Evolutionary conservation across 1,140 invertebrate genomes (phyloP).

Genomic region (Adoxophyes honmai): DNA sequence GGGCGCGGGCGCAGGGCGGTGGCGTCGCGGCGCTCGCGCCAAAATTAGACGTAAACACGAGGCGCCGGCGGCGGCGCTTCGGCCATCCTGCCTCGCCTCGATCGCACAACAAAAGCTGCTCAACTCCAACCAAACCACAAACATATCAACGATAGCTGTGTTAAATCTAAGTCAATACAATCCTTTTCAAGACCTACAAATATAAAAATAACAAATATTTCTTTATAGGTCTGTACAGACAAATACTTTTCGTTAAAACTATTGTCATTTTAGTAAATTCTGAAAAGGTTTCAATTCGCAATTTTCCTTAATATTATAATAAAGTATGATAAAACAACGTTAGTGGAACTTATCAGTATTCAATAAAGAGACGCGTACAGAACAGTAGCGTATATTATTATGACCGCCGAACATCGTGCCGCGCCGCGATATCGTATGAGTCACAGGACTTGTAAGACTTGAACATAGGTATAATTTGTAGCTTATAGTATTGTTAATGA

Average conservation of each 20-base stretch:
- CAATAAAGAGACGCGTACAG: slow-evolving; percentile 36
- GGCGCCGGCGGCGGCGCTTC: slow-evolving; percentile 49
- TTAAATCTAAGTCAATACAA: no score
- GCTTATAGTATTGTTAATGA: no score
- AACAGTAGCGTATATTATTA: slow-evolving; percentile 25
- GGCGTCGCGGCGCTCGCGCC: slow-evolving; percentile 67
- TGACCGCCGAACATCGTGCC: slow-evolving; percentile 28
- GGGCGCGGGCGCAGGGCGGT: slow-evolving; percentile 40
- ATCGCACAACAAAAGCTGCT: slow-evolving; percentile 23
- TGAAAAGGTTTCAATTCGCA: no score
- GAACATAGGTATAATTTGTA: slow-evolving; percentile 2
- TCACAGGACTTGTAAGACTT: slow-evolving; percentile 30
- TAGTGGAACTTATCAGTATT: slow-evolving; percentile 45
- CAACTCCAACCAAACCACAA: no score
- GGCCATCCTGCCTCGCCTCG: slow-evolving; percentile 17
- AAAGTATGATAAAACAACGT: neutral
- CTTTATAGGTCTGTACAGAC: no score
- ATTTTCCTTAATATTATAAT: no score
- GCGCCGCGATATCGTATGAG: slow-evolving; percentile 45
- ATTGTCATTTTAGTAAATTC: no score
- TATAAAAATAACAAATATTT: no score
- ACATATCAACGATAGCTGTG: no score
- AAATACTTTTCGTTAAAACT: no score
- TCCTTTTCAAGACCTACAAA: no score
- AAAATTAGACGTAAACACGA: slow-evolving; percentile 75